Percentiles rank a stretch among this genome's conserved stretches.
Evolutionary conservation across 2,113 vertebrate genomes (phyloP).

Genomic region (Oryzias javanicus): DNA sequence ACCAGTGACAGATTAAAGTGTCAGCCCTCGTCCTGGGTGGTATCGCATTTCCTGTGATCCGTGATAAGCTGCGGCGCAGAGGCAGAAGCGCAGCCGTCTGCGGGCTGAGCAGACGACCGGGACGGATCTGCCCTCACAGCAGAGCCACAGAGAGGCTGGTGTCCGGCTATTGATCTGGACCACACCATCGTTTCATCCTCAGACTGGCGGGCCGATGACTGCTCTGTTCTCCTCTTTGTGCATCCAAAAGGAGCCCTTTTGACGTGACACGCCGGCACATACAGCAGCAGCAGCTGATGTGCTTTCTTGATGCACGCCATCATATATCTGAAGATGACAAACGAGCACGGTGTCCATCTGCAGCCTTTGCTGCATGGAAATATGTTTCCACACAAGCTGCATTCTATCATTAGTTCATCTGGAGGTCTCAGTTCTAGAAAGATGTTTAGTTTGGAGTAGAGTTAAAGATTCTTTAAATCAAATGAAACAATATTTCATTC

Average conservation of each 20-base stretch:
- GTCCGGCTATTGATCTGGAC: constrained; percentile 48
- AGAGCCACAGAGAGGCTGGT: constrained; percentile 46
- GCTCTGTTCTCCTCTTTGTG: background rate
- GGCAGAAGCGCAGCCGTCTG: constrained; percentile 29
- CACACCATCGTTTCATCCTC: constrained; percentile 36
- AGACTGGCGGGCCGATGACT: constrained; percentile 15
- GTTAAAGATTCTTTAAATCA: too few relatives aligned
- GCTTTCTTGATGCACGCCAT: background rate
- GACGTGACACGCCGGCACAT: constrained; percentile 9
- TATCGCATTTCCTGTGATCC: constrained; percentile 46
- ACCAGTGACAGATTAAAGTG: constrained; percentile 61
- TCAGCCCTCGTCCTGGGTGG: constrained; percentile 24
- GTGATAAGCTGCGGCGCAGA: constrained; percentile 30
- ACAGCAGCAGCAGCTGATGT: background rate
- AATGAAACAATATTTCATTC: too few relatives aligned
- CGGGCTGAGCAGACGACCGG: constrained; percentile 21
- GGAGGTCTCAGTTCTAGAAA: too few relatives aligned
- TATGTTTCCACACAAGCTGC: too few relatives aligned
- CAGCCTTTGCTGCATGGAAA: too few relatives aligned
- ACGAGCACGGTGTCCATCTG: background rate
- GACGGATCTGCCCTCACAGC: constrained; percentile 47
- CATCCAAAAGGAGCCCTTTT: background rate
- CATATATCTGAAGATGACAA: background rate
- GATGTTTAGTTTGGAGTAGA: too few relatives aligned
- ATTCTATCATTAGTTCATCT: too few relatives aligned